These are phyloP conservation scores for Corydoras sp. DNA, from an alignment of 2,113 vertebrate species.

Conservation along the genomic window DNA sequence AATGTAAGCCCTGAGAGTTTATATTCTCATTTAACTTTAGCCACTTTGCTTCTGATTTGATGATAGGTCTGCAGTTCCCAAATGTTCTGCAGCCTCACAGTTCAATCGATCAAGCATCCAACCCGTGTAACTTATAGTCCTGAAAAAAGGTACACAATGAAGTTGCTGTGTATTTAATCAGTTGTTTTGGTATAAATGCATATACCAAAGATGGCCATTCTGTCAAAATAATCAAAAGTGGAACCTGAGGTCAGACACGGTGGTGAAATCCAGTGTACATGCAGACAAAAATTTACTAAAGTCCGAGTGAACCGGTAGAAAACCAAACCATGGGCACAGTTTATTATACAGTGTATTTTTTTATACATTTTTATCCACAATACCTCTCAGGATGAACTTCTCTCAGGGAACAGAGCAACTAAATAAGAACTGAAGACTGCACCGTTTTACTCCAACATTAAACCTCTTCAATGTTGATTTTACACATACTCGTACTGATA, in stretches of 20 bases:
- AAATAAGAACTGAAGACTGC: conserved; percentile 66
- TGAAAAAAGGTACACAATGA: background rate
- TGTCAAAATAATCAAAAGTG: conserved; percentile 71
- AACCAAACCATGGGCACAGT: conserved; percentile 52
- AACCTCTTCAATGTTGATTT: conserved; percentile 63
- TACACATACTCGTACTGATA: conserved; percentile 68
- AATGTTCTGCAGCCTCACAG: too few species aligned
- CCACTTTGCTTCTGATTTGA: too few species aligned
- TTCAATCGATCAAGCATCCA: too few species aligned
- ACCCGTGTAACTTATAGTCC: background rate
- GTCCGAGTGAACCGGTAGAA: conserved; percentile 37
- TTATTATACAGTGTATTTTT: conserved; percentile 44
- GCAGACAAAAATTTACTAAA: conserved; percentile 52
- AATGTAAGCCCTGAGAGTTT: too few species aligned
- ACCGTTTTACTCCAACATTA: conserved; percentile 53
- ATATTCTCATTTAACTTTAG: too few species aligned
- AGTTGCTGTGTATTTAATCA: conserved; percentile 48
- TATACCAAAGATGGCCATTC: conserved; percentile 88
- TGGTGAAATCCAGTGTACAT: conserved; percentile 54
- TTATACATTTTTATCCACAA: conserved; percentile 61
- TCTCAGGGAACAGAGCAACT: conserved; percentile 97
- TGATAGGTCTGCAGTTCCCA: too few species aligned
- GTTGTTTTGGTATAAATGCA: conserved; percentile 67
- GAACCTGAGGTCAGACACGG: conserved; percentile 48
- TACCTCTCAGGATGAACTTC: conserved; percentile 97